Base-by-base conservation (phyloP, 2,113 vertebrate genomes). In the Ploceus nigricollis region DNA sequence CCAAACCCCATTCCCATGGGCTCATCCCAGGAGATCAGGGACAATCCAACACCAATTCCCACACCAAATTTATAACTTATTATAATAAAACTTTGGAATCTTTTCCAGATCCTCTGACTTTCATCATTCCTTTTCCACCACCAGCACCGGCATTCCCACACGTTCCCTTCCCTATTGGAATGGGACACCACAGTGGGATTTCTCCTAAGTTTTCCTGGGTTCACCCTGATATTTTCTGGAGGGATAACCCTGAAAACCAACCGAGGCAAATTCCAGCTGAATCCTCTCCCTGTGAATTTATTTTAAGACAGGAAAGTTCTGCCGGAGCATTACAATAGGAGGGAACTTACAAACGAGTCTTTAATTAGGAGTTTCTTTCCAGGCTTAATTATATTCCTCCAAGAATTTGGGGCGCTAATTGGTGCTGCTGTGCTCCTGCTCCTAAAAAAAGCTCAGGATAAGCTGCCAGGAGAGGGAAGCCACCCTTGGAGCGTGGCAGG, bases 281-380 rank as follows among this genome's bases (percentile, higher is more conserved):
- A 65, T 69, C 23, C 70, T 68, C 42, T 84, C 84, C 85, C 61
- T 4, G 11, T 11, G 30, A 7, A 33, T 85, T 92, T 57, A 77
- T 92, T 94, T 93, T 42, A 47, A 58, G 85, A 44, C 0, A 5
- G 25, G n/a, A 48, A 86, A 61, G 24, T 83, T 86, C 88, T 30
- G n/a, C 61, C 12, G 12, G 65, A 65, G 17, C 4, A 2, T 31
- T 92, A 39, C 31, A 80, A 76, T 6, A 25, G 63, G 58, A 94
- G 71, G n/a, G 42, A 93, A 95, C 86, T 90, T 35, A 35, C 60
- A 81, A 80, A 17, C 50, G 7, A 53, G 50, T 3, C 66, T 27
- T 85, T 89, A 94, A 93, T 95, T 86, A 86, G 54, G 54, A 83
- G 76, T 25, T 94, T 80, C 76, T 90, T 58, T 50, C 75, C 50